These are phyloP conservation scores for Aspidapion aeneum DNA, from an alignment of 2,888 invertebrate genomes.

Conservation along the genomic window DNA sequence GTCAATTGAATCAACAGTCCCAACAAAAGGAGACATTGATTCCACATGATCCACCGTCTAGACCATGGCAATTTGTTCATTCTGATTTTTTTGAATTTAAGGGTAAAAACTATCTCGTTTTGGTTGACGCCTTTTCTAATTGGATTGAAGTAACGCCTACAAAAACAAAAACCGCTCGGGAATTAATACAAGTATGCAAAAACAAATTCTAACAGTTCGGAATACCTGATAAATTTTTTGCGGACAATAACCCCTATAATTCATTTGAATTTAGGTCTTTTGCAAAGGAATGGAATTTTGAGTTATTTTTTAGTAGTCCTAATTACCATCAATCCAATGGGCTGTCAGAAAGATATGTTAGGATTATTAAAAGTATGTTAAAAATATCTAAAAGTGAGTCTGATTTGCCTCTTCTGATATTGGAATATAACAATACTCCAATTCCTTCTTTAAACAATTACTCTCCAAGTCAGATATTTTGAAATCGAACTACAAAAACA, in stretches of 20 bases:
- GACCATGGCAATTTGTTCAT: slow-evolving; percentile 1
- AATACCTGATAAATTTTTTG: background rate
- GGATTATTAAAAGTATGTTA: background rate
- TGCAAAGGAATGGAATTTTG: background rate
- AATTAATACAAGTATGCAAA: background rate
- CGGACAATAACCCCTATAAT: background rate
- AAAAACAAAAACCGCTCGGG: background rate
- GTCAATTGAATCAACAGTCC: background rate
- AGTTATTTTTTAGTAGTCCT: background rate
- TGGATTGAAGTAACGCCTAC: slow-evolving; percentile 1
- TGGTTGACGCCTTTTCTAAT: background rate
- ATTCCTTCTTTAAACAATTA: background rate
- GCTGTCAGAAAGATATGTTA: background rate
- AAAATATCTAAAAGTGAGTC: background rate
- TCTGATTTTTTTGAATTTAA: slow-evolving; percentile 3
- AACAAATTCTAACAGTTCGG: background rate
- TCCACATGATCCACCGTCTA: background rate
- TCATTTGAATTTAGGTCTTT: background rate
- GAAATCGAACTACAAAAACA: background rate
- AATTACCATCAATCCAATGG: background rate
- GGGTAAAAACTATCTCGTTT: background rate
- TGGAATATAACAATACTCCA: background rate
- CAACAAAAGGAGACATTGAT: background rate
- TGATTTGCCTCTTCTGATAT: background rate
- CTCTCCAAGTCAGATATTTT: background rate